Evolutionary conservation across 2,797 vertebrate species (phyloP).

Genomic region (Clarias fuscus): DNA sequence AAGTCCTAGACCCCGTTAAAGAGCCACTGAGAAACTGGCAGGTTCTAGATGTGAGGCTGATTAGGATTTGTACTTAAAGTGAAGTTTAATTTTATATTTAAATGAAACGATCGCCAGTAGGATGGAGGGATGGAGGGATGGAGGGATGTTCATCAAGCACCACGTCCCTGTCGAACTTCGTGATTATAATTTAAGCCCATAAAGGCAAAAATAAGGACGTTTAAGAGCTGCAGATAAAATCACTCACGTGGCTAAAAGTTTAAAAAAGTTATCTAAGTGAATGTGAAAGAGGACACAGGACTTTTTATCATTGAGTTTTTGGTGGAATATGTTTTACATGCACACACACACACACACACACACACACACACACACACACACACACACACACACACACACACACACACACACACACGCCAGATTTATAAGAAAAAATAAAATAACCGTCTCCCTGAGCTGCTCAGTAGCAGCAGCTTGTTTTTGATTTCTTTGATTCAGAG

Average conservation of each 20-base stretch:
- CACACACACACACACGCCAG: too few relatives aligned
- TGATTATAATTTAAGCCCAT: too few relatives aligned
- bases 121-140: background rate
- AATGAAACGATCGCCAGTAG: background rate
- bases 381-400: too few relatives aligned
- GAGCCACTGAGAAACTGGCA: too few relatives aligned
- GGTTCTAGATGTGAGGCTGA: too few relatives aligned
- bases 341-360: too few relatives aligned
- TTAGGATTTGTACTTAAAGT: background rate
- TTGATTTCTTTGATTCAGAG: constrained; percentile 5
- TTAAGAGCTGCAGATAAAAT: background rate
- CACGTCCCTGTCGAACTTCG: background rate
- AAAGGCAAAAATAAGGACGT: too few relatives aligned
- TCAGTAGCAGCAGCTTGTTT: background rate
- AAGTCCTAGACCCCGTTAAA: too few relatives aligned
- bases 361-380: too few relatives aligned
- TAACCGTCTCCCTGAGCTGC: background rate
- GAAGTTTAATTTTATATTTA: background rate
- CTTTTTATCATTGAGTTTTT: background rate
- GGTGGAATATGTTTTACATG: background rate
- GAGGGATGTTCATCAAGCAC: too few relatives aligned
- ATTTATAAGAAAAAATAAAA: background rate
- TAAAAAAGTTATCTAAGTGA: background rate
- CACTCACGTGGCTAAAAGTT: background rate
- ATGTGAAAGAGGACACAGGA: background rate